Base-by-base conservation (phyloP, 2,113 vertebrate genomes). In the Nyctereutes procyonoides region DNA sequence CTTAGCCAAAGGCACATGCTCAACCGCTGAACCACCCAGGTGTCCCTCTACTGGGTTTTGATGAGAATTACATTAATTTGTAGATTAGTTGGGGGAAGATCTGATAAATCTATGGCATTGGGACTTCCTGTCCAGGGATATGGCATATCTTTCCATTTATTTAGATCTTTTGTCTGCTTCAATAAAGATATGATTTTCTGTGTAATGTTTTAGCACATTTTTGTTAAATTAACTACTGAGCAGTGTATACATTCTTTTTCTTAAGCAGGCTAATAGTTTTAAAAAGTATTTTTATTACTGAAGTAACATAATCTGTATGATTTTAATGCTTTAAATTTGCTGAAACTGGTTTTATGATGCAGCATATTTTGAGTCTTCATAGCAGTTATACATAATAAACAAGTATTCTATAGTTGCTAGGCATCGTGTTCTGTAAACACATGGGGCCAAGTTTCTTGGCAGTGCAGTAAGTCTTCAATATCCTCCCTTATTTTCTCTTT, bases 291-390 rank as follows among this genome's bases (percentile, higher is more conserved):
- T 76, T 76, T 43, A 76, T 51, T 76, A 76, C 51, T 76, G 43
- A 76, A 51, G 26, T 76, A 86, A 60, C 26, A 86, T 73, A 65
- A 71, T 74, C 13, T 81, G 2, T 92, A 63, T 74, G 79, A 74
- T 74, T 93, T 95, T 89, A 86, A 74, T 69, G 43, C 28, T 94
- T 89, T 53, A 65, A 60, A 86, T 81, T 38, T 60, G 62, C 30
- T 53, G 24, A 86, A 86, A 81, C 28, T 85, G n/a, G 32, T 79
- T 87, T 88, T 74, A 71, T 85, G 56, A 14, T 1, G 48, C 11
- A 30, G 5, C 53, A 81, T 73, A 30, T 86, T 56, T 76, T 67
- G 35, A 86, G 60, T 60, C 32, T 74, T 58, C 22, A 2, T 69
- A 82, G 60, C 11, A 28, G 32, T 81, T 90, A 65, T 5, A n/a